Base-by-base conservation (phyloP, 1,140 invertebrate genomes). In the Acarapis woodi region DNA sequence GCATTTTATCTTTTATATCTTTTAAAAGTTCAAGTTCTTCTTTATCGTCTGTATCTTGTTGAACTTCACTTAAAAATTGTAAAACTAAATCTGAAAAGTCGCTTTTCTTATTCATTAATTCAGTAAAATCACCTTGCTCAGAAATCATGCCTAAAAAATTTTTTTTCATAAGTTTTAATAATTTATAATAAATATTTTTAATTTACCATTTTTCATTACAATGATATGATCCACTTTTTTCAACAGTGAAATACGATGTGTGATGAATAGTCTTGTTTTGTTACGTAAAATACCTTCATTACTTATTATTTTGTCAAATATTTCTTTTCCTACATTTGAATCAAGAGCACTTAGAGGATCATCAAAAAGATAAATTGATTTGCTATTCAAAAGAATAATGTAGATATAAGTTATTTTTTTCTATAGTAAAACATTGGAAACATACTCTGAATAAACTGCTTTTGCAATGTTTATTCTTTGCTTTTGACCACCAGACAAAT, bases 1-100 rank as follows among this genome's bases (percentile, higher is more conserved):
- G n/a, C n/a, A n/a, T n/a, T n/a, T n/a, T n/a, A n/a, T n/a, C n/a
- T n/a, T n/a, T n/a, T n/a, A n/a, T n/a, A n/a, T n/a, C n/a, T n/a
- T n/a, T n/a, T n/a, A n/a, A n/a, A n/a, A n/a, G n/a, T n/a, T n/a
- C n/a, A n/a, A n/a, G n/a, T n/a, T n/a, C n/a, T n/a, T n/a, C n/a
- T n/a, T n/a, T n/a, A n/a, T n/a, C n/a, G n/a, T n/a, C n/a, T n/a
- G n/a, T n/a, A n/a, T n/a, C n/a, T n/a, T n/a, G n/a, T n/a, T n/a
- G n/a, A n/a, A n/a, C n/a, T n/a, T n/a, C n/a, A n/a, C n/a, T n/a
- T n/a, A n/a, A n/a, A 20, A 3, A 38, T 21, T 40, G 23, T 19
- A 19, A 19, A 36, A 79, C 58, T 59, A 56, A 51, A 14, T 55
- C 48, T 15, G 51, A 39, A 42, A 57, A 58, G 15, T 46, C 47